These are phyloP conservation scores for Orestias chungarensis DNA, from an alignment of 2,797 vertebrate genomes.

Conservation along the genomic window DNA sequence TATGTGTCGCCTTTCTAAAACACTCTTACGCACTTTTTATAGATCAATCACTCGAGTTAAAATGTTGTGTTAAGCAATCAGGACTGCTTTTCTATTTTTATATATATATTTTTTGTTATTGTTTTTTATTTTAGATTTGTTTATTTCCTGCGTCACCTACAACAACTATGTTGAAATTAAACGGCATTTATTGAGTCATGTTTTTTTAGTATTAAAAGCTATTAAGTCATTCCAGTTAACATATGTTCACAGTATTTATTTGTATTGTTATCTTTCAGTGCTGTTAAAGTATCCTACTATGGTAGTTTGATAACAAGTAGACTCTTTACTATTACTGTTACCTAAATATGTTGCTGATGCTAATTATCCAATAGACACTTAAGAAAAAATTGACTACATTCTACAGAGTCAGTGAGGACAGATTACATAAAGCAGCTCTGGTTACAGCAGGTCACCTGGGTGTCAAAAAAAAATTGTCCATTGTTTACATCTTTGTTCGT, in stretches of 20 bases:
- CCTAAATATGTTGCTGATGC: neutral
- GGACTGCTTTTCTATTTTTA: conserved; percentile 10
- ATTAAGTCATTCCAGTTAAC: conserved; percentile 10
- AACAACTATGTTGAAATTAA: neutral
- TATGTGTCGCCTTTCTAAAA: conserved; percentile 23
- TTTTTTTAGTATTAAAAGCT: neutral
- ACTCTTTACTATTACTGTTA: no score
- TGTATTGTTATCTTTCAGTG: neutral
- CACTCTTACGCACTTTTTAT: conserved; percentile 48
- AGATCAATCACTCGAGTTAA: conserved; percentile 21
- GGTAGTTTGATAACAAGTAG: no score
- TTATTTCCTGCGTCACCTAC: conserved; percentile 10
- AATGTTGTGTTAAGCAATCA: neutral
- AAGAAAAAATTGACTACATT: neutral
- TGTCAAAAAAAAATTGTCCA: no score
- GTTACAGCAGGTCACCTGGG: neutral
- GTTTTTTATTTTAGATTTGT: neutral
- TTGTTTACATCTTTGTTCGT: neutral
- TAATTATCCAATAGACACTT: neutral
- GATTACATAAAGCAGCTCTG: neutral
- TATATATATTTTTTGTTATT: no score
- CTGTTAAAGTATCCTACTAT: neutral
- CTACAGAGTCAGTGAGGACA: neutral
- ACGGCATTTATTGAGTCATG: neutral
- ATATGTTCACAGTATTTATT: neutral